Percentiles rank a stretch among this genome's conserved stretches.
Evolutionary conservation across 2,113 vertebrate genomes (phyloP).

Genomic region (Riparia riparia): DNA sequence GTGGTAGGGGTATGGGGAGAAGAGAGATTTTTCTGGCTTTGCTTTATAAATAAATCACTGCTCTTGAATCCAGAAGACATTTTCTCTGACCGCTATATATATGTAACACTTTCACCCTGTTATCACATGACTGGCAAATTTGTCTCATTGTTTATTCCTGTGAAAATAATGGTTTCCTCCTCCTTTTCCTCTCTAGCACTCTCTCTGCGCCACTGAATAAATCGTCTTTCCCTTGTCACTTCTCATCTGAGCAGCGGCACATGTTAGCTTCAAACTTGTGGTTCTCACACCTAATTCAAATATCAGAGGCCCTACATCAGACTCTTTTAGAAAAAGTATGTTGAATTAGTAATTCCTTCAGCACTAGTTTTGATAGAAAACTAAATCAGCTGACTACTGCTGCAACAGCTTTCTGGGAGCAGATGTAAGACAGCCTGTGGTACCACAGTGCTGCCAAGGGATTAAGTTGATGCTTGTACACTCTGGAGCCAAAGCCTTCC

Average conservation of each 20-base stretch:
- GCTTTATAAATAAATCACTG: slow-evolving; percentile 59
- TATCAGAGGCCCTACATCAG: neutral
- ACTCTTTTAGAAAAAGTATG: neutral
- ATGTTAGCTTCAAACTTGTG: neutral
- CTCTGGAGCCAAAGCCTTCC: neutral
- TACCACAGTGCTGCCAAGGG: neutral
- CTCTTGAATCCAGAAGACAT: slow-evolving; percentile 22
- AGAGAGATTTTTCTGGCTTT: slow-evolving; percentile 31
- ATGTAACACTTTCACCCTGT: slow-evolving; percentile 5
- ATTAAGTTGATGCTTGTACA: neutral
- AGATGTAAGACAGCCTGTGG: neutral
- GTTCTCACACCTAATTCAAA: neutral
- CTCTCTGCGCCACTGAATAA: neutral
- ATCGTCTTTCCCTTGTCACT: slow-evolving; percentile 1
- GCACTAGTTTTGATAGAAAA: neutral
- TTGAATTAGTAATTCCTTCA: neutral
- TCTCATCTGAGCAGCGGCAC: neutral
- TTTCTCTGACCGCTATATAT: neutral
- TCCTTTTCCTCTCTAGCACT: neutral
- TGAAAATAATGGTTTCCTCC: slow-evolving; percentile 28
- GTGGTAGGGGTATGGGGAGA: slow-evolving; percentile 17
- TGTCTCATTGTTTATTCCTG: slow-evolving; percentile 4
- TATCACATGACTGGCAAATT: slow-evolving; percentile 18
- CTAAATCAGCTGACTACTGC: neutral
- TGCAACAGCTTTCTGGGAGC: neutral